Percentiles rank a stretch among this genome's conserved stretches.
Evolutionary conservation across 2,113 vertebrate species (phyloP).

Genomic region (Nothobranchius furzeri): DNA sequence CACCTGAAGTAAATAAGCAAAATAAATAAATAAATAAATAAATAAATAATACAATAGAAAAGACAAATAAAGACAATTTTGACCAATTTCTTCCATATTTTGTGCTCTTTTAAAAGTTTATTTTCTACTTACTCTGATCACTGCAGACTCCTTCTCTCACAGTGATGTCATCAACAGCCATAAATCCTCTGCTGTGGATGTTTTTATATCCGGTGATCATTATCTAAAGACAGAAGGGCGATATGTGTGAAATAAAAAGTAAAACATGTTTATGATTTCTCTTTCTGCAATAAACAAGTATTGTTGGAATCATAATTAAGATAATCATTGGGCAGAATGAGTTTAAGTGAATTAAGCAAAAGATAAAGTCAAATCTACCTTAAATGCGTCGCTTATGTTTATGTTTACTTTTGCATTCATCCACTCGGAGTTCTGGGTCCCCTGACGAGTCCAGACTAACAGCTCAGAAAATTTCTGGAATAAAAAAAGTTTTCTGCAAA

Average conservation of each 20-base stretch:
- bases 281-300: too few relatives aligned
- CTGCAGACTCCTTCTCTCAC: constrained; percentile 69
- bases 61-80: neutral
- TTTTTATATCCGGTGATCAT: constrained; percentile 65
- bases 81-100: neutral
- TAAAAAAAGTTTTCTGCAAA: neutral
- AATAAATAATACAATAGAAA: too few relatives aligned
- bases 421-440: constrained; percentile 72
- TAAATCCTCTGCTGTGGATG: constrained; percentile 66
- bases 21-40: too few relatives aligned
- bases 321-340: too few relatives aligned
- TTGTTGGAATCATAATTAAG: too few relatives aligned
- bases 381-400: constrained; percentile 15
- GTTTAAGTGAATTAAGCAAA: neutral
- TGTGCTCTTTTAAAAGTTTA: neutral
- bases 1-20: constrained; percentile 41
- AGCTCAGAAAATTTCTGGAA: constrained; percentile 60
- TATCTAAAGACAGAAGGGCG: constrained; percentile 49
- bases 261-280: too few relatives aligned
- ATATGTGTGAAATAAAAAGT: too few relatives aligned
- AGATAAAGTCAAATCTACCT: constrained; percentile 44
- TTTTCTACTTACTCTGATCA: constrained; percentile 53
- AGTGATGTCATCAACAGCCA: constrained; percentile 77
- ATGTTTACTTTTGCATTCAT: constrained; percentile 67
- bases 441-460: constrained; percentile 69